These are phyloP conservation scores for Nipponia nippon DNA, from an alignment of 2,113 vertebrate species.

Conservation along the genomic window DNA sequence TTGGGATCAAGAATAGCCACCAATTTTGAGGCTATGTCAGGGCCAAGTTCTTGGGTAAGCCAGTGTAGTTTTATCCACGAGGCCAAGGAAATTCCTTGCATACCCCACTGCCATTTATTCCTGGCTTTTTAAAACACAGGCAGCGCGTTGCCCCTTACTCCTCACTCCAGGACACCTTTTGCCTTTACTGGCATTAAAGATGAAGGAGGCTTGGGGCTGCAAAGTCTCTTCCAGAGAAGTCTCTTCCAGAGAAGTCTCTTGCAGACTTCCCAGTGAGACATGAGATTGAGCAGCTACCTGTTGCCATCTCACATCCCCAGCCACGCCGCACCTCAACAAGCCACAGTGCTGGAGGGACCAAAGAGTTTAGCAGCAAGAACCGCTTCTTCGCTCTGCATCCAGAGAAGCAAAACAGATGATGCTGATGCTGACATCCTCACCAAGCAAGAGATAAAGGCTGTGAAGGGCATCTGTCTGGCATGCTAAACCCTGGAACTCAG, in stretches of 20 bases:
- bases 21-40: neutral
- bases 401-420: neutral
- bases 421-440: neutral
- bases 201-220: neutral
- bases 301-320: neutral
- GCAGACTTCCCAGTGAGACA: neutral
- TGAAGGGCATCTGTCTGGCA: neutral
- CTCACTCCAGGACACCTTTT: neutral
- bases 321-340: neutral
- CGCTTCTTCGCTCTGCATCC: neutral
- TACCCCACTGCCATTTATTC: neutral
- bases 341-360: neutral
- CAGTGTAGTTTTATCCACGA: neutral
- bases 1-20: neutral
- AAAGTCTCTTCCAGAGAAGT: neutral
- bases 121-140: neutral
- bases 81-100: neutral
- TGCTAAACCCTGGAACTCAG: neutral
- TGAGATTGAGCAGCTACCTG: neutral
- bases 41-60: neutral
- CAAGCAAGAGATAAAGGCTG: neutral
- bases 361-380: neutral
- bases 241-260: neutral
- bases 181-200: neutral
- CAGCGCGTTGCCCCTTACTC: neutral